phyloP scores from a whole-genome alignment of 2,888 invertebrate genomes.

The Hirudinaria manillensis region DNA sequence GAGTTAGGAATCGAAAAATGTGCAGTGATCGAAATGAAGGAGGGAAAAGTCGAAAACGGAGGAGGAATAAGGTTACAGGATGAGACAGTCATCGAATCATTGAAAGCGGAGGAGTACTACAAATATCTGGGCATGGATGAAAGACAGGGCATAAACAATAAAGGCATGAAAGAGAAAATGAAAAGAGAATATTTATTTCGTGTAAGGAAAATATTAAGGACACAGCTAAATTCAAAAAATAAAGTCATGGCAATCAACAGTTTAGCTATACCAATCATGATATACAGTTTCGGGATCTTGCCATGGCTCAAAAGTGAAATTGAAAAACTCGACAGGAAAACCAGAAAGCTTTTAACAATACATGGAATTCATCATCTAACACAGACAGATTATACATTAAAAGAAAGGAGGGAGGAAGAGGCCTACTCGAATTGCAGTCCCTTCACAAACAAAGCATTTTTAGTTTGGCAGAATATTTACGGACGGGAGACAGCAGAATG shows the following conservation, averaged over 20 bases:
- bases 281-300: background rate
- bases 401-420: slow-evolving; percentile 13
- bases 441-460: background rate
- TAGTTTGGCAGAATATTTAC: background rate
- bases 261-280: background rate
- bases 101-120: background rate
- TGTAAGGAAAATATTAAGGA: background rate
- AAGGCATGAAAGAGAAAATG: background rate
- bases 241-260: slow-evolving; percentile 8
- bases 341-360: background rate
- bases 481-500: background rate
- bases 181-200: background rate
- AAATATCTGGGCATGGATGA: background rate
- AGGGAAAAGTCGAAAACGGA: background rate
- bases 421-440: background rate
- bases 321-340: slow-evolving; percentile 5
- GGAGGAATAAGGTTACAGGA: background rate
- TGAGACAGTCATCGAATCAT: background rate
- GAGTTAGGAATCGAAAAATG: background rate
- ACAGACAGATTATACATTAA: background rate
- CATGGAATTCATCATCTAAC: background rate
- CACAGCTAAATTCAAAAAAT: slow-evolving; percentile 1
- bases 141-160: background rate
- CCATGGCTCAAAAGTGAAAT: background rate
- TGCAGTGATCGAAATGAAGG: background rate